phyloP scores from a whole-genome alignment of 2,888 invertebrate species.

The Catocala nupta region DNA sequence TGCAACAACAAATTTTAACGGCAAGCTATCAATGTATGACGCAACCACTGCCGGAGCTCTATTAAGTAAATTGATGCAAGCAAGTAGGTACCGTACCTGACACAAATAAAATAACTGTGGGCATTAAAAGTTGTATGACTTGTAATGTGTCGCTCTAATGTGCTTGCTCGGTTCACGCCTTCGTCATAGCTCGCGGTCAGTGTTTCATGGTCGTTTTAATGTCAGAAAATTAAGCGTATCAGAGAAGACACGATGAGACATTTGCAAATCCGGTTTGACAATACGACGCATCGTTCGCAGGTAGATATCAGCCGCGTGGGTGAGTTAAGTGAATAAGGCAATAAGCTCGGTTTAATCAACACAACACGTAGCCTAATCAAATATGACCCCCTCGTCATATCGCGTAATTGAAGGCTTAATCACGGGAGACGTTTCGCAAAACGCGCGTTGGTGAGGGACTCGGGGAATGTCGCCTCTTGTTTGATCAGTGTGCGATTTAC shows the following conservation, averaged over 20 bases:
- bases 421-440: conserved; percentile 78
- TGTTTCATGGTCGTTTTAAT: conserved; percentile 73
- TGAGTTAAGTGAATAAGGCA: conserved; percentile 81
- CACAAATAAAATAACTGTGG: conserved; percentile 38
- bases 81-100: conserved; percentile 40
- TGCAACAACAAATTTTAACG: conserved; percentile 52
- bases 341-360: conserved; percentile 86
- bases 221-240: conserved; percentile 62
- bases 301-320: conserved; percentile 65
- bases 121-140: conserved; percentile 48
- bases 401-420: conserved; percentile 85
- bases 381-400: conserved; percentile 85
- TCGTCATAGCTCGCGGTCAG: conserved; percentile 55
- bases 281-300: conserved; percentile 58
- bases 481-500: conserved; percentile 79
- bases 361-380: conserved; percentile 85
- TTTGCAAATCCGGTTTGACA: conserved; percentile 66
- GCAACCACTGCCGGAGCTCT: conserved; percentile 52
- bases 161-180: conserved; percentile 28
- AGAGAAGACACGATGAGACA: conserved; percentile 56
- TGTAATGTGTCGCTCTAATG: conserved; percentile 28
- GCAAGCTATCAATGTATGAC: conserved; percentile 60
- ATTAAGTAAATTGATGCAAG: conserved; percentile 59
- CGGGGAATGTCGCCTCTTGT: conserved; percentile 64
- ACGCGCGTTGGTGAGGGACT: conserved; percentile 56